A percentile compares a stretch with the other conserved stretches of the same genome.
Conservation (phyloP, 2,888 invertebrate genomes). For the Drosophila koepferae region DNA sequence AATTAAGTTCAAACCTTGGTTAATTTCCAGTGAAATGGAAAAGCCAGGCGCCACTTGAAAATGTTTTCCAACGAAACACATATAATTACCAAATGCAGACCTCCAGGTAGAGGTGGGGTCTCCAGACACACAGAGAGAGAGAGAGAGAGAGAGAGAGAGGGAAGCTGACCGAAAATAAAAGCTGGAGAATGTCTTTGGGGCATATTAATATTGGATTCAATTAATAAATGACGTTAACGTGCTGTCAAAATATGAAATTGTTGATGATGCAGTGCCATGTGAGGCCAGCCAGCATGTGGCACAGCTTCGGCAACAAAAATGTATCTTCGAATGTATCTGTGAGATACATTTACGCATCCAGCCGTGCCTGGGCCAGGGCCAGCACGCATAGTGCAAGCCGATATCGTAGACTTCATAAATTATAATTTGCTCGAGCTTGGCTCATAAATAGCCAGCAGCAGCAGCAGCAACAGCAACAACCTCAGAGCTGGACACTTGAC, state of each 20-base stretch:
- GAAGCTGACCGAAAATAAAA: constrained; percentile 22
- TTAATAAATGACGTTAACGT: constrained; percentile 83
- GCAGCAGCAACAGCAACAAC: constrained; percentile 64
- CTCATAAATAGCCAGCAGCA: constrained; percentile 71
- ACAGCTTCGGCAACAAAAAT: constrained; percentile 2
- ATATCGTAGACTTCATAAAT: constrained; percentile 75
- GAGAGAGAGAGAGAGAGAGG: constrained; percentile 6
- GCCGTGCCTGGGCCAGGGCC: neutral
- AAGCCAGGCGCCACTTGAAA: constrained; percentile 58
- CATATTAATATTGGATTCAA: constrained; percentile 69
- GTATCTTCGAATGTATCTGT: constrained; percentile 27
- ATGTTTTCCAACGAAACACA: constrained; percentile 54
- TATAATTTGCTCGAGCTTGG: constrained; percentile 72
- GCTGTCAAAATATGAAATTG: constrained; percentile 79
- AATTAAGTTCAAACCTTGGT: constrained; percentile 53
- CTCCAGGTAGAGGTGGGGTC: constrained; percentile 9
- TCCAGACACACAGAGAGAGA: neutral
- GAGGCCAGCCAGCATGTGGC: constrained; percentile 65
- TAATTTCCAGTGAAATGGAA: constrained; percentile 73
- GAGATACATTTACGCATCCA: constrained; percentile 37
- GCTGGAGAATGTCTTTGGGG: constrained; percentile 51
- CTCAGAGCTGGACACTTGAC: constrained; percentile 77
- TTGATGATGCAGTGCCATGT: constrained; percentile 68
- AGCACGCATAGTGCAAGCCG: constrained; percentile 67
- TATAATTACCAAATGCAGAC: constrained; percentile 57